A percentile compares a stretch with the other conserved stretches of the same genome.
Evolutionary conservation across 1,140 invertebrate species (phyloP).

Genomic region (Cyphomyrmex costatus): DNA sequence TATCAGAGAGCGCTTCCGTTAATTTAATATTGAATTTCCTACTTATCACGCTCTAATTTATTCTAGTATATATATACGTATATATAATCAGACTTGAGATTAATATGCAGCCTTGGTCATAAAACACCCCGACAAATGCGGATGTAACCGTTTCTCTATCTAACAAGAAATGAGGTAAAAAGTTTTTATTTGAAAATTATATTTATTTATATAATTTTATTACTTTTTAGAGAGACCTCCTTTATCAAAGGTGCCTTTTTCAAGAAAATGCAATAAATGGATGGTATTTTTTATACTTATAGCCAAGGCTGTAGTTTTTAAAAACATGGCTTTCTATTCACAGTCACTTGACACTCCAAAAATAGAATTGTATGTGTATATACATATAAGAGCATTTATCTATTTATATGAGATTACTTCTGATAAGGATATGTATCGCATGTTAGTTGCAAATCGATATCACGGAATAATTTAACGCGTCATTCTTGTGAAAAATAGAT

Average conservation of each 20-base stretch:
- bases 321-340: not conserved
- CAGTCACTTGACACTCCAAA: not conserved
- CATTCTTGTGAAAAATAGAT: not conserved
- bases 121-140: too few species aligned
- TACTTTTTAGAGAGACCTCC: too few species aligned
- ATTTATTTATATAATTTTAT: too few species aligned
- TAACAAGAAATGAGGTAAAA: too few species aligned
- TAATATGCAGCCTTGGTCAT: not conserved
- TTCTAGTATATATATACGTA: not conserved
- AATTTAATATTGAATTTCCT: not conserved
- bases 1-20: not conserved
- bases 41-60: not conserved
- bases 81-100: too few species aligned
- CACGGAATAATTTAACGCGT: not conserved
- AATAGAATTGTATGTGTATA: not conserved
- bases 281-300: too few species aligned
- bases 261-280: too few species aligned
- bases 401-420: slow-evolving; percentile 21
- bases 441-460: slow-evolving; percentile 28
- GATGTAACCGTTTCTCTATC: too few species aligned
- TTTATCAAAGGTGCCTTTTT: too few species aligned
- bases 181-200: too few species aligned
- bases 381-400: slow-evolving; percentile 4
- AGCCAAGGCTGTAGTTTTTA: not conserved
- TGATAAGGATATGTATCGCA: not conserved